Base-by-base conservation (phyloP, 2,113 vertebrate species). In the Pithys albifrons region DNA sequence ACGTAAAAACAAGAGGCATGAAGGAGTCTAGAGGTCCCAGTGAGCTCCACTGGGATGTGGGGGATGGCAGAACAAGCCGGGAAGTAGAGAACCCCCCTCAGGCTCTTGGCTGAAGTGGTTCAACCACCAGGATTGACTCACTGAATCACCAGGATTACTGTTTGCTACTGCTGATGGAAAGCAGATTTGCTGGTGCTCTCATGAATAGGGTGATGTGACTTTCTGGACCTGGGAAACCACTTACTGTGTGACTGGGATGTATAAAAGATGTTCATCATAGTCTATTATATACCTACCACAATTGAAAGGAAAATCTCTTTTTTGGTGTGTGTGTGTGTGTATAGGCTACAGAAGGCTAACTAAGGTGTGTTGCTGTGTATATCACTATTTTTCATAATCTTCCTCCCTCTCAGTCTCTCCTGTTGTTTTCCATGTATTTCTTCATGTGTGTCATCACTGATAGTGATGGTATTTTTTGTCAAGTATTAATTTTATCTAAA, bases 41-140 rank as follows among this genome's bases (percentile, higher is more conserved):
- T 0, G 12, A 58, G 23, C 16, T 76, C 35, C 13, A 14, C 19
- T 2, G 7, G 25, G 29, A 24, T 2, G 0, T 4, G 57, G 29
- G 1, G 8, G 11, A 55, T 1, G 0, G 43, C 37, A 73, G n/a
- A n/a, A 41, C 17, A 45, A 48, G 9, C 8, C 25, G 20, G 17
- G 27, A 78, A 15, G 19, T 64, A 28, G n/a, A 57, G 8, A 3
- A 48, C 6, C 6, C 12, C 25, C 10, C 19, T 58, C n/a, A 29
- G 24, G 19, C 11, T 59, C 25, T 78, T 78, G 27, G 33, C 12
- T 6, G 1, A 46, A 70, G 35, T 7, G n/a, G 14, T 7, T 25
- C 59, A 84, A 22, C 37, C n/a, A 11, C 31, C 5, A 46, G 37
- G 4, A 11, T 35, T 39, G 61, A 46, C 46, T 57, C 33, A 18